These are phyloP conservation scores for Hippasteria phrygiana DNA, from an alignment of 53 echinoderm and acorn worm species.

Conservation along the genomic window DNA sequence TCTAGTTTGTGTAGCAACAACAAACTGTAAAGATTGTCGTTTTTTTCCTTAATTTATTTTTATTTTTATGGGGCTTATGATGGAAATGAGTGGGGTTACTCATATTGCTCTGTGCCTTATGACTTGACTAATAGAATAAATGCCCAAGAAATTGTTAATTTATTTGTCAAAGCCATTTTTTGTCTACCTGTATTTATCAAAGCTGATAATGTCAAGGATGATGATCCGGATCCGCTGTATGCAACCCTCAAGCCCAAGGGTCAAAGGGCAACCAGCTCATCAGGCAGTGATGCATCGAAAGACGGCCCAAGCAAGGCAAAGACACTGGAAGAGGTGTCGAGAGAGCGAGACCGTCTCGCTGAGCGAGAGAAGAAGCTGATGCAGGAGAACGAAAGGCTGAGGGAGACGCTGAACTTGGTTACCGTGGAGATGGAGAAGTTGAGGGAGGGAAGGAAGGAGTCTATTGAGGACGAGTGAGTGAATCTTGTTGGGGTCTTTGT, in stretches of 20 bases:
- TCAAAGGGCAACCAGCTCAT: not conserved
- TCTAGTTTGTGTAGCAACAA: too few relatives aligned
- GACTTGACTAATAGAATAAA: too few relatives aligned
- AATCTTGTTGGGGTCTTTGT: too few relatives aligned
- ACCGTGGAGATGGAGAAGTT: conserved; percentile 77
- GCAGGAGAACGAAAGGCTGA: conserved; percentile 58
- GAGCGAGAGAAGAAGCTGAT: conserved; percentile 5
- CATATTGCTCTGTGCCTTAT: too few relatives aligned
- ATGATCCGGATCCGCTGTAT: conserved; percentile 4
- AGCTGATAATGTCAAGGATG: conserved; percentile 25
- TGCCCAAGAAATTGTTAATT: too few relatives aligned
- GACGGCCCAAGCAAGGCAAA: not conserved
- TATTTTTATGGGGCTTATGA: too few relatives aligned
- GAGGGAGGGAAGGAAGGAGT: conserved; percentile 55
- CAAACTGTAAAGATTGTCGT: too few relatives aligned
- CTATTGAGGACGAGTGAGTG: conserved; percentile 17
- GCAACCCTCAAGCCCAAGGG: conserved; percentile 37
- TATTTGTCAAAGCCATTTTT: too few relatives aligned
- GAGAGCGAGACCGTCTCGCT: conserved; percentile 6
- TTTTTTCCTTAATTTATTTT: too few relatives aligned
- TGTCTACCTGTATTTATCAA: not conserved
- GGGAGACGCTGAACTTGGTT: conserved; percentile 40
- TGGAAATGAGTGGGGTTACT: too few relatives aligned
- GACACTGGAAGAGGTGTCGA: conserved; percentile 21
- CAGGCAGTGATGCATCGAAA: not conserved